Conservation (phyloP, 2,888 invertebrate species). For the Hydrotaea diabolus region DNA sequence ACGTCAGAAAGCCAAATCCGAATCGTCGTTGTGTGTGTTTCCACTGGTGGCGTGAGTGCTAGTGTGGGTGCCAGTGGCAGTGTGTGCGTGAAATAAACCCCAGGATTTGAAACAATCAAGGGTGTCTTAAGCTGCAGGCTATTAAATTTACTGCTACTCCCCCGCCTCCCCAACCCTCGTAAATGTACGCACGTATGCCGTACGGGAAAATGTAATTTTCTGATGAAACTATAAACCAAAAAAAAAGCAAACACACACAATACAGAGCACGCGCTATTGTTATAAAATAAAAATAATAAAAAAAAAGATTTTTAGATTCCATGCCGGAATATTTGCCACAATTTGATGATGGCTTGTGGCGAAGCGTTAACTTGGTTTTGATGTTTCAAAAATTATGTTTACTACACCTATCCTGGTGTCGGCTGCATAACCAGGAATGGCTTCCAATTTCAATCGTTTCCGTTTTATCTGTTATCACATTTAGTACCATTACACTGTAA, state of each 20-base stretch:
- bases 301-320: not conserved
- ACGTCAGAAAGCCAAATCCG: constrained; percentile 60
- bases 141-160: constrained; percentile 39
- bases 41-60: constrained; percentile 43
- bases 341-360: not conserved
- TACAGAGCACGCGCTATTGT: constrained; percentile 15
- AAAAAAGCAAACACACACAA: no score
- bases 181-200: not conserved
- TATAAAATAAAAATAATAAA: constrained; percentile 15
- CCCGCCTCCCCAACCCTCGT: not conserved
- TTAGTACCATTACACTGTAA: no score
- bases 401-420: not conserved
- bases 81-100: constrained; percentile 69
- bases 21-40: constrained; percentile 51
- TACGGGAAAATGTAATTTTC: constrained; percentile 29
- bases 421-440: no score
- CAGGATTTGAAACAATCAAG: constrained; percentile 71
- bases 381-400: not conserved
- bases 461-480: no score
- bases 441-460: no score
- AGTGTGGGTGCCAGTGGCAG: constrained; percentile 17
- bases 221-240: constrained; percentile 28
- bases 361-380: not conserved
- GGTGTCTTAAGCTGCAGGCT: constrained; percentile 66
- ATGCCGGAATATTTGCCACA: constrained; percentile 2